Conservation (phyloP, 2,888 invertebrate genomes). For the Cataglyphis livida region DNA sequence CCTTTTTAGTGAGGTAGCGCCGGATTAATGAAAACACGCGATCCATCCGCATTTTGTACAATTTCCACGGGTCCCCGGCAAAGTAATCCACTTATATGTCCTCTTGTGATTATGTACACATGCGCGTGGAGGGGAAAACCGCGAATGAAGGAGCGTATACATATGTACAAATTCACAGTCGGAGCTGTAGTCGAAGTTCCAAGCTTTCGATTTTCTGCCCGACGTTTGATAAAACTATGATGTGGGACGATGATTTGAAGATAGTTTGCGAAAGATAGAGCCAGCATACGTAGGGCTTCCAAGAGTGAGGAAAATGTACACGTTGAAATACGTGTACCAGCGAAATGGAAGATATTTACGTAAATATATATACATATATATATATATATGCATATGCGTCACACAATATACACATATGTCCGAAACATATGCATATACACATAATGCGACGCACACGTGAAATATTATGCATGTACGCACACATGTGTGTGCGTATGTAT, state of each 20-base stretch:
- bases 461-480: constrained; percentile 58
- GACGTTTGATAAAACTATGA: constrained; percentile 33
- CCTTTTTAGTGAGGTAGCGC: constrained; percentile 65
- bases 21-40: constrained; percentile 48
- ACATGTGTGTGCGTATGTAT: constrained; percentile 53
- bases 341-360: constrained; percentile 47
- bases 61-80: constrained; percentile 48
- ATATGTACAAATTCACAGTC: constrained; percentile 57
- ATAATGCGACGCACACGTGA: constrained; percentile 60
- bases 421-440: constrained; percentile 67
- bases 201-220: constrained; percentile 54
- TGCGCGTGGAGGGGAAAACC: constrained; percentile 7
- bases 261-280: constrained; percentile 30
- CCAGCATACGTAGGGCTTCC: constrained; percentile 34
- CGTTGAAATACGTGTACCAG: constrained; percentile 21
- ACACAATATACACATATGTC: constrained; percentile 47
- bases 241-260: constrained; percentile 58
- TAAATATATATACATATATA: constrained; percentile 62
- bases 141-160: constrained; percentile 40
- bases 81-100: constrained; percentile 31
- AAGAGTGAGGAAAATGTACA: constrained; percentile 33
- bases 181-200: constrained; percentile 25
- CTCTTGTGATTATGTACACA: constrained; percentile 52
- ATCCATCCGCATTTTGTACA: constrained; percentile 64
- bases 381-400: constrained; percentile 74